Percentiles rank a stretch among this genome's conserved stretches.
Evolutionary conservation across 2,797 vertebrate species (phyloP).

Genomic region (Micrastur ruficollis): DNA sequence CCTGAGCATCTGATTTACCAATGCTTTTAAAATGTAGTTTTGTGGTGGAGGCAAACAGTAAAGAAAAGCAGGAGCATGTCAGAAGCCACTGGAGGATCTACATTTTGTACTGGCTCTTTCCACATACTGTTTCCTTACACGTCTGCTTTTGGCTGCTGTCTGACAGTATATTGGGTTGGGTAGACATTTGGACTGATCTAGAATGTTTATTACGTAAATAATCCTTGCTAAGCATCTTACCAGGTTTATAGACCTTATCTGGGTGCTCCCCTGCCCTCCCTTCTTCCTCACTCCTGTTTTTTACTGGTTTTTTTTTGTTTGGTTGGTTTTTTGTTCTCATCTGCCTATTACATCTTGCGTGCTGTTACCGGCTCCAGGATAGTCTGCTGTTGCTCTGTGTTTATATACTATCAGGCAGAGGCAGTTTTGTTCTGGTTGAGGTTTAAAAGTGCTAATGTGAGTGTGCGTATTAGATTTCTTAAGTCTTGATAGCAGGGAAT

Average conservation of each 20-base stretch:
- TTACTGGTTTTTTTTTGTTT: not conserved
- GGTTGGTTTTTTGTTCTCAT: not conserved
- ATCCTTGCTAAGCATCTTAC: conserved; percentile 17
- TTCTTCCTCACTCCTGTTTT: not conserved
- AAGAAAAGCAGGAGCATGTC: not conserved
- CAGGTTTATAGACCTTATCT: not conserved
- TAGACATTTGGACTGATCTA: not conserved
- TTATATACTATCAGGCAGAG: not conserved
- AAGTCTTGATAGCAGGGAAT: not conserved
- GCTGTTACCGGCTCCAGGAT: not conserved
- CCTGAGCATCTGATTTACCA: not conserved
- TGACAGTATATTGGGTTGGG: not conserved
- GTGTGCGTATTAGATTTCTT: not conserved
- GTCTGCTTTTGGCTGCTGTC: not conserved
- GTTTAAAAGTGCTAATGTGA: not conserved
- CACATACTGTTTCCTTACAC: not conserved
- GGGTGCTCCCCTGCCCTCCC: not conserved
- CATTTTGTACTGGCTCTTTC: not conserved
- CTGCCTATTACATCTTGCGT: not conserved
- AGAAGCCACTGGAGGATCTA: not conserved
- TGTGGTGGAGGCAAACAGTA: not conserved
- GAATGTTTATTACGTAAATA: not conserved
- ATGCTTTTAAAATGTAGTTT: not conserved
- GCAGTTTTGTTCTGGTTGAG: not conserved
- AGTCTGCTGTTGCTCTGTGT: not conserved